These are phyloP conservation scores for Lasioglossum figueresi DNA, from an alignment of 2,888 invertebrate species.

Conservation along the genomic window DNA sequence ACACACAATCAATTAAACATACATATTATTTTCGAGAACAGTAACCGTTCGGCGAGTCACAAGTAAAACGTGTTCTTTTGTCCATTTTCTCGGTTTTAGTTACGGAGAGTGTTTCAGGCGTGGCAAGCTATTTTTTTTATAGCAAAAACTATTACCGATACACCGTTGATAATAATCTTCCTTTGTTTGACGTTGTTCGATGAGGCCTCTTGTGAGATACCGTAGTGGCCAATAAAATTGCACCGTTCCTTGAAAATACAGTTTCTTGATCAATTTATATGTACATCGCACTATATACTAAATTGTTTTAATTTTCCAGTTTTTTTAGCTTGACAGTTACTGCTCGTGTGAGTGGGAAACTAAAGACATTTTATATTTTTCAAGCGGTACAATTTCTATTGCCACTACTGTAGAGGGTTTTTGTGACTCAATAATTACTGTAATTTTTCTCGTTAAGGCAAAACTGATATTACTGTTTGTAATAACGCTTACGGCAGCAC, in stretches of 20 bases:
- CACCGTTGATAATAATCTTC: constrained; percentile 1
- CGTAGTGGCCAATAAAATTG: not conserved
- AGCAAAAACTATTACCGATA: constrained; percentile 11
- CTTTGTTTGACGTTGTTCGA: constrained; percentile 16
- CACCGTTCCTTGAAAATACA: constrained; percentile 2
- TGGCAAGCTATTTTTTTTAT: not conserved
- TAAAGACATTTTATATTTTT: not conserved
- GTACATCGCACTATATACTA: not conserved
- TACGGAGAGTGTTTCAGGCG: constrained; percentile 14
- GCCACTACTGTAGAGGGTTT: not conserved
- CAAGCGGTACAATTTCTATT: not conserved
- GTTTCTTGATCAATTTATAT: not conserved
- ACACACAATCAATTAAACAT: constrained; percentile 83
- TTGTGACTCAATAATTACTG: not conserved
- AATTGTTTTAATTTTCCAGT: not conserved
- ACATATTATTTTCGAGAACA: constrained; percentile 74
- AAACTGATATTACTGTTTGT: not conserved
- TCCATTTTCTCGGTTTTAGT: not conserved
- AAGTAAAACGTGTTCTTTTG: constrained; percentile 40
- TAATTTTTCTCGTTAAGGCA: not conserved
- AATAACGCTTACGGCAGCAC: not conserved
- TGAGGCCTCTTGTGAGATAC: not conserved
- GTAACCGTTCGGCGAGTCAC: constrained; percentile 59
- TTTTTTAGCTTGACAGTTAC: not conserved
- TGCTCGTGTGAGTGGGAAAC: not conserved